phyloP scores from a whole-genome alignment of 2,888 invertebrate species.

The Drosophila antonietae region DNA sequence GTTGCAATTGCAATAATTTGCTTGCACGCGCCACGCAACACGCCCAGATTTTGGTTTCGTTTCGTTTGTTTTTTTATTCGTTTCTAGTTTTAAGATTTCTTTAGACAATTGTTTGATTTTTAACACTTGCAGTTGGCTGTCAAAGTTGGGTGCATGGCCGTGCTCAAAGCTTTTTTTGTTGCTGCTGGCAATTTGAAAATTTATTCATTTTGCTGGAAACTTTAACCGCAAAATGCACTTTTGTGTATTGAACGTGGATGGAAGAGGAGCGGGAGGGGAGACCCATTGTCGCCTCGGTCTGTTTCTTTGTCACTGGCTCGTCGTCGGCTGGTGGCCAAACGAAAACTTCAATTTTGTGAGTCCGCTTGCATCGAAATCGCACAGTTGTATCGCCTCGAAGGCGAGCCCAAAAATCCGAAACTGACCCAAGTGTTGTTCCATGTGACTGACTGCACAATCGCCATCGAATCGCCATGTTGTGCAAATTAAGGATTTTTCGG shows the following conservation, averaged over 20 bases:
- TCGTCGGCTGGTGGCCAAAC: conserved; percentile 1
- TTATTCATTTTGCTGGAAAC: conserved; percentile 48
- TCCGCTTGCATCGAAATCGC: conserved; percentile 11
- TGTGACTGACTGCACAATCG: conserved; percentile 63
- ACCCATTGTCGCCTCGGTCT: conserved; percentile 38
- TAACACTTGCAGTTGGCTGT: conserved; percentile 54
- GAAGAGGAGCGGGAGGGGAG: neutral
- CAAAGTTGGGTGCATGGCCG: conserved; percentile 37
- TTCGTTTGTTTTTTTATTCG: conserved; percentile 10
- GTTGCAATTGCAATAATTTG: conserved; percentile 51
- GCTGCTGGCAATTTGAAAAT: conserved; percentile 33
- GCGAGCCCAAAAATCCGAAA: conserved; percentile 16
- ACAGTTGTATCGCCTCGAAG: conserved; percentile 3
- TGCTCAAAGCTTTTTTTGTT: conserved; percentile 25
- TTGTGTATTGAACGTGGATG: conserved; percentile 32
- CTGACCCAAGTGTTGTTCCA: conserved; percentile 50
- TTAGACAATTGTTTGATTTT: conserved; percentile 47
- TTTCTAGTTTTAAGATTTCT: conserved; percentile 6
- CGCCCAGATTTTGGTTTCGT: conserved; percentile 39
- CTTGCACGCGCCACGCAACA: conserved; percentile 34
- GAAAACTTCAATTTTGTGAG: conserved; percentile 35
- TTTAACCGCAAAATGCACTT: conserved; percentile 67
- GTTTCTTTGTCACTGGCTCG: conserved; percentile 40
- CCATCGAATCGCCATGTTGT: conserved; percentile 53
- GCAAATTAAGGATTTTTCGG: conserved; percentile 64